phyloP scores from a whole-genome alignment of 2,113 vertebrate genomes.

The Mesoclemmys tuberculata region DNA sequence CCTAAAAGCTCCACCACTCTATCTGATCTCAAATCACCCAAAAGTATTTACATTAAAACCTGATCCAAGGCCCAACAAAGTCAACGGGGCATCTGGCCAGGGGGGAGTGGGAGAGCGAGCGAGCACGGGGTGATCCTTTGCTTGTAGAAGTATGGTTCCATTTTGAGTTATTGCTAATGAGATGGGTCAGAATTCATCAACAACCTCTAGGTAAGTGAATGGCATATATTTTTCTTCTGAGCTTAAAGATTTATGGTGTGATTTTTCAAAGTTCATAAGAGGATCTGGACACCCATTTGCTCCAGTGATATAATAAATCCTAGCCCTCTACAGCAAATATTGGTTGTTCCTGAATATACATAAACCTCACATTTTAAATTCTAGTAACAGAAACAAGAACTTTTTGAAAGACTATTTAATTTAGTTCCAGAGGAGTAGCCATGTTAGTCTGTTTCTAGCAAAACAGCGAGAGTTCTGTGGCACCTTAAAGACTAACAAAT shows the following conservation, averaged over 20 bases:
- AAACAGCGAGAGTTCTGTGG: too few species aligned
- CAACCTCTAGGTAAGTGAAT: accelerated
- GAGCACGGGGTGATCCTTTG: background rate
- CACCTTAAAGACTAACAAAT: too few species aligned
- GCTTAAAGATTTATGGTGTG: background rate
- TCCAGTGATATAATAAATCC: background rate
- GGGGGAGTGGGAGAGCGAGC: background rate
- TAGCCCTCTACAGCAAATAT: background rate
- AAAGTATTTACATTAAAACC: background rate
- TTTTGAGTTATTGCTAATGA: background rate
- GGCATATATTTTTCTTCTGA: background rate
- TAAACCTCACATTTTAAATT: background rate
- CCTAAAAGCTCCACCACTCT: background rate
- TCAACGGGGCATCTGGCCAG: background rate
- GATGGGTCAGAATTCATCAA: background rate
- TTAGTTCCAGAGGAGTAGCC: background rate
- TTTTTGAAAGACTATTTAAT: constrained; percentile 5
- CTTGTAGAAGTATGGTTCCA: background rate
- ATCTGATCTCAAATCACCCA: background rate
- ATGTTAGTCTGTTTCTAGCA: too few species aligned
- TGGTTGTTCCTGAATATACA: constrained; percentile 6
- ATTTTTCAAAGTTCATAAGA: background rate
- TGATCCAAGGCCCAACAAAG: background rate
- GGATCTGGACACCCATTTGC: background rate
- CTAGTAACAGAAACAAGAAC: background rate